Evolutionary conservation across 2,888 invertebrate species (phyloP).

Genomic region (Pristionchus entomophagus): DNA sequence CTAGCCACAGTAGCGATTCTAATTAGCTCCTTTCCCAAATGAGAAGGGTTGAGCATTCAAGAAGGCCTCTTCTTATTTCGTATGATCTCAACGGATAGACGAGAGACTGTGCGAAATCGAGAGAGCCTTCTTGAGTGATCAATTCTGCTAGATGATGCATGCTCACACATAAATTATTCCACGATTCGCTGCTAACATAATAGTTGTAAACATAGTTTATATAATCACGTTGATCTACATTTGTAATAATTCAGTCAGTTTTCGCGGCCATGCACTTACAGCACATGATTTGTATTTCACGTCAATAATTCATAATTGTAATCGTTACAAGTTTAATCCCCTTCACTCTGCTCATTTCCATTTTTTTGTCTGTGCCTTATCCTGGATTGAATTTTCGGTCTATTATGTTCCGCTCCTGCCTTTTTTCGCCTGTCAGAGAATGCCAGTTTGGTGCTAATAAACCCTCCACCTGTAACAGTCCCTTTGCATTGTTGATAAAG

Average conservation of each 20-base stretch:
- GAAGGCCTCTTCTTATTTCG: too few relatives aligned
- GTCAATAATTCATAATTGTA: too few relatives aligned
- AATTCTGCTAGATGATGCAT: neutral
- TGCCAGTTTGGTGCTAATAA: constrained; percentile 25
- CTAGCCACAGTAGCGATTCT: constrained; percentile 20
- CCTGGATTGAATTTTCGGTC: neutral
- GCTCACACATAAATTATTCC: constrained; percentile 1
- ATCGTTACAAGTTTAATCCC: too few relatives aligned
- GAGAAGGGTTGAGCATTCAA: too few relatives aligned
- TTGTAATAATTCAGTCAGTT: too few relatives aligned
- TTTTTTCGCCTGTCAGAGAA: neutral
- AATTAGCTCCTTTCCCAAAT: neutral
- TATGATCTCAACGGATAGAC: too few relatives aligned
- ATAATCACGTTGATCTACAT: neutral
- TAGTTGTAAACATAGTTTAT: neutral
- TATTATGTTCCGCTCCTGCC: neutral
- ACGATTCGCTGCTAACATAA: constrained; percentile 21
- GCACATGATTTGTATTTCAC: neutral
- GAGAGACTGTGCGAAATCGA: too few relatives aligned
- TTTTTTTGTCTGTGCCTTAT: constrained; percentile 26
- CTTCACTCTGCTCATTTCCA: neutral
- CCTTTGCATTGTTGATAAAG: constrained; percentile 4
- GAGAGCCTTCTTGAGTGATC: too few relatives aligned
- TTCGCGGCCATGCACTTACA: constrained; percentile 31
- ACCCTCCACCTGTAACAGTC: neutral